Evolutionary conservation across 2,113 vertebrate genomes (phyloP), one percentile per base, ranked within the genome.

Genomic region (Callaeas wilsoni): DNA sequence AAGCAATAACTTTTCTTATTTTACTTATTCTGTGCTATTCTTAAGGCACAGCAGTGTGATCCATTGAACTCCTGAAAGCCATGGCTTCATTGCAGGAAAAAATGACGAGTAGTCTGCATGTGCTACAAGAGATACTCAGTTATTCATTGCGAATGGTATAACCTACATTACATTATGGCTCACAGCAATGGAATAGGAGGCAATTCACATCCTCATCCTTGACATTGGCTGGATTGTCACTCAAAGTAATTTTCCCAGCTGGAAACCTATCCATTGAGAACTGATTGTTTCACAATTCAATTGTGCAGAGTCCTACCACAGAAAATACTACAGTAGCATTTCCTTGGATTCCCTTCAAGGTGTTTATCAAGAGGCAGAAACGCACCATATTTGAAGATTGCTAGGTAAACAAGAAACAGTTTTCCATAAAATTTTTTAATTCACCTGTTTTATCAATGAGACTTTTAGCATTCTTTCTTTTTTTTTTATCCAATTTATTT

Each of bases 401-500:
- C 11, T 53, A 67, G 15, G 22, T 76, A 93, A 93, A 80, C 7
- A 71, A 86, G 19, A 30, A 71, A 82, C 88, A 78, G 5, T 50
- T 88, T 81, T 49, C 21, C 18, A 49, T 47, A 65, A 74, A 81
- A 41, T 32, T 62, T 91, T 86, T 57, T 21, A 92, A 42, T 85
- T 94, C 49, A 69, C 33, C 23, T 49, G 25, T 25, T 52, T 93
- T 78, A 22, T 84, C 91, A 89, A 83, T 74, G 9, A 59, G 16
- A 27, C 4, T 56, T 89, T 20, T 25, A 41, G 16, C 26, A 80
- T 74, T 68, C 23, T 90, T 93, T 96, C 29, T 65, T 77, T 59
- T 84, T 96, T 96, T 87, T 96, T 60, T 13, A 59, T 76, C 19
- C 8, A 23, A 30, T 64, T 96, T 94, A 67, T 62, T 94, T 92